Conservation (phyloP, 2,888 invertebrate genomes). For the Erebia epiphron region DNA sequence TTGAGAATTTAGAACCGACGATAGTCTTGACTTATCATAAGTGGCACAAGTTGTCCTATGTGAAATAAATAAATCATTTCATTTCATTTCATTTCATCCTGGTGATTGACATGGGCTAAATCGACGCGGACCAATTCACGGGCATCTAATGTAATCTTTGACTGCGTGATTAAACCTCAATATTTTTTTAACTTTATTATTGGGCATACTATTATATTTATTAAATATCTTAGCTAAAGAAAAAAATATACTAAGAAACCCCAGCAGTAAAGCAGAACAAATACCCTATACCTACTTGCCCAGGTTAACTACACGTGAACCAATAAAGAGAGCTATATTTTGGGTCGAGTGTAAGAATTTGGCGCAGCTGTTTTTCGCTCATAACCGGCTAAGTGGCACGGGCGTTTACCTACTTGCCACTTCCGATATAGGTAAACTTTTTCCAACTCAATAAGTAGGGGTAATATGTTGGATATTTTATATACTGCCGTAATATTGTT, state of each 20-base stretch:
- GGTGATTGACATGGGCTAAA: no score
- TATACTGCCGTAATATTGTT: background rate
- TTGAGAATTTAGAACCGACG: no score
- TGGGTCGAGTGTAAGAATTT: slow-evolving; percentile 14
- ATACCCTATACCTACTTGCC: background rate
- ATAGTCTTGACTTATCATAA: no score
- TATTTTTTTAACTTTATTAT: no score
- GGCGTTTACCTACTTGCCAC: slow-evolving; percentile 1
- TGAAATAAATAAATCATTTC: no score
- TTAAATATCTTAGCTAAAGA: background rate
- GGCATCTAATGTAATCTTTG: no score
- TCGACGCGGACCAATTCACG: no score
- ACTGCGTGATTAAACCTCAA: no score
- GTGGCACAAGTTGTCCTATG: no score
- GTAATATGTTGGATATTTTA: background rate
- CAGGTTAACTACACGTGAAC: slow-evolving; percentile 10
- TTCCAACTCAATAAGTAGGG: slow-evolving; percentile 1
- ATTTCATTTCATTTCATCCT: no score
- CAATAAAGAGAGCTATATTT: slow-evolving; percentile 6
- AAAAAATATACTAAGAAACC: slow-evolving; percentile 1
- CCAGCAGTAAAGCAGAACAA: background rate
- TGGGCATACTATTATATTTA: no score
- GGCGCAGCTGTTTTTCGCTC: slow-evolving; percentile 3
- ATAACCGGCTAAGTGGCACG: slow-evolving; percentile 2
- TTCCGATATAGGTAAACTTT: slow-evolving; percentile 6